A percentile compares a stretch with the other conserved stretches of the same genome.
Conservation (phyloP, 2,113 vertebrate species). For the Eurypyga helias region DNA sequence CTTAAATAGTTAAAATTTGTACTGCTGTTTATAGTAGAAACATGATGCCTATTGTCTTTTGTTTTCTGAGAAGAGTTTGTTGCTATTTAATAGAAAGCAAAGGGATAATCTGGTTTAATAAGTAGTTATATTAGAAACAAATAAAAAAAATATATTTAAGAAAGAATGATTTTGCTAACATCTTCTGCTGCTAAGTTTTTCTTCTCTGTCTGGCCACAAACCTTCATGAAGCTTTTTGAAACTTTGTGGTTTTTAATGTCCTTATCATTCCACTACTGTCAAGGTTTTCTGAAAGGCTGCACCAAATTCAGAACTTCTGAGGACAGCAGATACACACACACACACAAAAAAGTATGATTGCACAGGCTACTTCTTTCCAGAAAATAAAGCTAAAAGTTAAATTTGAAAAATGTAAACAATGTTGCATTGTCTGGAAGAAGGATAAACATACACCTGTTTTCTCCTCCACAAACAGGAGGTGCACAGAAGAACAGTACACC, state of each 20-base stretch:
- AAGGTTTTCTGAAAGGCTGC: background rate
- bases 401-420: background rate
- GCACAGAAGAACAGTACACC: background rate
- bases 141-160: background rate
- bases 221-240: background rate
- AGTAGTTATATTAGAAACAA: background rate
- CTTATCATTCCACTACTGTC: background rate
- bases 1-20: background rate
- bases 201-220: background rate
- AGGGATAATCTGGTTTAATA: background rate
- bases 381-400: background rate
- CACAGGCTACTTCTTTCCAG: background rate
- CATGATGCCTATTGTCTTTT: fast-evolving
- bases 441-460: background rate
- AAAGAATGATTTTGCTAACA: background rate
- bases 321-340: background rate
- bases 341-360: background rate
- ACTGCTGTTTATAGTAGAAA: background rate
- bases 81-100: background rate
- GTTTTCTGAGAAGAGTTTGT: background rate
- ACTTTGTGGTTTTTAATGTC: background rate
- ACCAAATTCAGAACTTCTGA: background rate
- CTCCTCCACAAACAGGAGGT: background rate
- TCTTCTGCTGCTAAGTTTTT: background rate
- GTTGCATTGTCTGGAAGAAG: background rate